Evolutionary conservation across 2,113 vertebrate species (phyloP), one percentile per base, ranked within the genome.

Genomic region (Ceyx melanurus): DNA sequence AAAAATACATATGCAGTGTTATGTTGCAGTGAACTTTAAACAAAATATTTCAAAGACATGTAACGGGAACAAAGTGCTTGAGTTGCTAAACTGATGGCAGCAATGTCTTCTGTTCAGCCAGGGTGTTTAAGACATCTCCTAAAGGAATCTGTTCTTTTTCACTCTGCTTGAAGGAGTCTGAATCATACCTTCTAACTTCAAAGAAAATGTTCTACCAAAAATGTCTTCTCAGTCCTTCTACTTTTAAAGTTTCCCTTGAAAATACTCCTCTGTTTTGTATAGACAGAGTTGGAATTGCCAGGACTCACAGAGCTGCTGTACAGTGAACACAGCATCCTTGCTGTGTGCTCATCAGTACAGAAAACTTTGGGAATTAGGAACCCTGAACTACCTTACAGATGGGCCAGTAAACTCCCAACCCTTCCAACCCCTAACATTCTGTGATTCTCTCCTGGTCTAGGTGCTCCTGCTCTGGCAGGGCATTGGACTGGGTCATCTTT

Each of bases 1-100:
- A 60, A 92, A 92, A 64, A 45, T 42, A 4, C 31, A 12, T 72
- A 89, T 82, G 64, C 20, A 6, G 35, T 72, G 42, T 87, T 93
- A 61, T 10, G 13, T 89, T 94, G 71, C 58, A 79, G 46, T 91
- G 75, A 85, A 89, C 75, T 88, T 94, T 53, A 81, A 77, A 57
- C 66, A 77, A 86, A 87, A 33, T 85, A 62, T 85, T 95, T 82
- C 48, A 1, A 70, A 94, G 58, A 62, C 19, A 70, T 71, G 23
- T 57, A 57, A 78, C 72, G 40, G 33, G 62, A 85, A 48, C 22
- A 65, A 82, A 89, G 45, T 79, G 42, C 28, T 65, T 57, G 54
- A 68, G 50, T 85, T 92, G 60, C 64, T 74, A 48, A 92, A 79
- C n/a, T 85, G 81, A 54, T 85, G 62, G 35, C 81, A 91, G 28